Evolutionary conservation across 2,797 vertebrate species (phyloP).

Genomic region (Darevskia mixta): DNA sequence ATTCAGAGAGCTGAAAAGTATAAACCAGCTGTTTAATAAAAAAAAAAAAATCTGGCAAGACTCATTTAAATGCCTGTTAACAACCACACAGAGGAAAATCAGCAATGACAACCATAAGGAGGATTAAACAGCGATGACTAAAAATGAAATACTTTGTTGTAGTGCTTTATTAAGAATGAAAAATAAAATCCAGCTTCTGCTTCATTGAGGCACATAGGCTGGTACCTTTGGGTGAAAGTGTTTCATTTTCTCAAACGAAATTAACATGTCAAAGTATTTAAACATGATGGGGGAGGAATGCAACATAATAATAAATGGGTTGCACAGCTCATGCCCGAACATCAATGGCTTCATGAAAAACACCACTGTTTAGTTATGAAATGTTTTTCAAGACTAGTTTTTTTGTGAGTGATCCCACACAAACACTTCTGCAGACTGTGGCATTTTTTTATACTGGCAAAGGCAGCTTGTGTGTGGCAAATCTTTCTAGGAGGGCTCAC

Average conservation of each 20-base stretch:
- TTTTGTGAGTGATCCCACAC: slow-evolving; percentile 70
- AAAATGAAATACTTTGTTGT: slow-evolving; percentile 32
- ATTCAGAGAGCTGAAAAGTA: slow-evolving; percentile 64
- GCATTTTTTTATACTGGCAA: slow-evolving; percentile 57
- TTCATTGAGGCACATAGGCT: neutral
- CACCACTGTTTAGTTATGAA: slow-evolving; percentile 47
- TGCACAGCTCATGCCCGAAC: slow-evolving; percentile 24
- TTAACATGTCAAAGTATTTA: slow-evolving; percentile 32
- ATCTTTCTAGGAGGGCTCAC: slow-evolving; percentile 53
- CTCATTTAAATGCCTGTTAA: slow-evolving; percentile 40
- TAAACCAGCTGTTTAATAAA: slow-evolving; percentile 66
- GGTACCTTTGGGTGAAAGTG: slow-evolving; percentile 3
- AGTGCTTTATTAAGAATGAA: slow-evolving; percentile 45
- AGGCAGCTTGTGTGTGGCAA: slow-evolving; percentile 48
- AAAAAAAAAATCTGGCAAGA: slow-evolving; percentile 43
- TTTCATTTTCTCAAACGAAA: slow-evolving; percentile 58
- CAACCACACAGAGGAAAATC: slow-evolving; percentile 43
- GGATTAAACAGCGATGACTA: slow-evolving; percentile 41
- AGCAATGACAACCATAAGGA: slow-evolving; percentile 45
- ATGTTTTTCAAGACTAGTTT: slow-evolving; percentile 49
- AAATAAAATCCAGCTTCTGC: neutral
- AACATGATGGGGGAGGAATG: slow-evolving; percentile 50
- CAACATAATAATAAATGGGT: slow-evolving; percentile 11
- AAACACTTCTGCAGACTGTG: slow-evolving; percentile 53
- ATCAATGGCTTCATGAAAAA: slow-evolving; percentile 38